Base-by-base conservation (phyloP, 1,140 invertebrate species). In the Eupristina koningsbergeri region DNA sequence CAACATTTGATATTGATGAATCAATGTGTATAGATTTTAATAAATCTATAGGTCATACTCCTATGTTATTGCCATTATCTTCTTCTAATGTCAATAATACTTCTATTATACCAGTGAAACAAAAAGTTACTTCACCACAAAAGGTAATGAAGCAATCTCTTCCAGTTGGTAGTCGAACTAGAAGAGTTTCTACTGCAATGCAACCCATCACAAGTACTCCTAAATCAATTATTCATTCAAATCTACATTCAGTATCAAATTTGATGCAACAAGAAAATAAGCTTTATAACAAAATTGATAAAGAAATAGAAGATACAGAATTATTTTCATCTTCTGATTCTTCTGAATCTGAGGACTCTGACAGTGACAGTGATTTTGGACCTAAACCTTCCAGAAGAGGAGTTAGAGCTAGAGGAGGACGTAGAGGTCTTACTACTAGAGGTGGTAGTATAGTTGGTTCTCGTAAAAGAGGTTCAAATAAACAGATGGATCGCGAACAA, bases 351-450 rank as follows among this genome's bases (percentile, higher is more conserved):
- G 90, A 91, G 67, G 89, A 90, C 13, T 91, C 91, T 1, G 91
- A 92, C 71, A 90, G 91, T 83, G 92, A 93, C 83, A 91, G 90
- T 58, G 91, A 92, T 71, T 92, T 92, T 87, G 91, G 91, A 17
- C 91, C 91, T 17, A 88, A 89, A 58, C 86, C 89, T n/a, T 88
- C 89, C 5, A 87, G 89, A 79, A 88, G 89, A 84, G 86, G 87
- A 11, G 89, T 85, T 26, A 64, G 84, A 63, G 69, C 90, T 50
- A 88, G 91, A 86, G 91, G 92, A 19, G 91, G 89, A 11, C 86
- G 92, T 19, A 92, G 91, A 85, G 92, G 92, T 69, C 87, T 93
- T 22, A 91, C 89, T 0, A 92, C 92, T 5, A 89, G 91, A 69
- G 92, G 92, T 63, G 92, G 92, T 29, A 91, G 88, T 41, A 87